phyloP scores from a whole-genome alignment of 1,140 invertebrate genomes.

The Trichoplusia ni region DNA sequence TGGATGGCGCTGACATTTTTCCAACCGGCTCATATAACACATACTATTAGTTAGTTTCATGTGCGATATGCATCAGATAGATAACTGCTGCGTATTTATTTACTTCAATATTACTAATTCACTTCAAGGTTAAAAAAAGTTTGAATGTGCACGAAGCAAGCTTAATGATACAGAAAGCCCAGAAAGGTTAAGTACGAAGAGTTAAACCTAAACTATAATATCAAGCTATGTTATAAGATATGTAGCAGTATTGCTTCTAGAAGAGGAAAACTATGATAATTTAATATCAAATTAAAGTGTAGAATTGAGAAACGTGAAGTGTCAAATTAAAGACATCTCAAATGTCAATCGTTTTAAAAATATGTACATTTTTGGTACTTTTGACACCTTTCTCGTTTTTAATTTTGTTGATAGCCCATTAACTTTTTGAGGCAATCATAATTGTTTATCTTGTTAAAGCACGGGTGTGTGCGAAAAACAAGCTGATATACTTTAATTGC shows the following conservation, averaged over 20 bases:
- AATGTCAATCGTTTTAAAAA: too few relatives aligned
- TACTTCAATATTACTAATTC: not conserved
- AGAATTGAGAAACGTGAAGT: not conserved
- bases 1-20: conserved; percentile 70
- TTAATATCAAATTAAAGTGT: conserved; percentile 10
- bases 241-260: conserved; percentile 7
- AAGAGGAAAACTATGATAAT: conserved; percentile 3
- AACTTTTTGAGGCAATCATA: too few relatives aligned
- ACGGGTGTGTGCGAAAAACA: too few relatives aligned
- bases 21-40: conserved; percentile 46
- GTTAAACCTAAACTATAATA: not conserved
- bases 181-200: not conserved
- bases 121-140: conserved; percentile 21
- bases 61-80: conserved; percentile 17
- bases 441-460: too few relatives aligned
- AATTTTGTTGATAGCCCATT: too few relatives aligned
- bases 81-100: conserved; percentile 15
- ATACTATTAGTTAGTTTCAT: conserved; percentile 41
- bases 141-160: conserved; percentile 9
- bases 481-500: too few relatives aligned
- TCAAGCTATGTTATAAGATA: not conserved
- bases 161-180: not conserved
- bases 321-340: too few relatives aligned
- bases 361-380: too few relatives aligned
- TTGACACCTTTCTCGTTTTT: too few relatives aligned